A percentile compares a stretch with the other conserved stretches of the same genome.
These are phyloP conservation scores for Diarsia mendica DNA, from an alignment of 2,888 invertebrate genomes.

Conservation along the genomic window DNA sequence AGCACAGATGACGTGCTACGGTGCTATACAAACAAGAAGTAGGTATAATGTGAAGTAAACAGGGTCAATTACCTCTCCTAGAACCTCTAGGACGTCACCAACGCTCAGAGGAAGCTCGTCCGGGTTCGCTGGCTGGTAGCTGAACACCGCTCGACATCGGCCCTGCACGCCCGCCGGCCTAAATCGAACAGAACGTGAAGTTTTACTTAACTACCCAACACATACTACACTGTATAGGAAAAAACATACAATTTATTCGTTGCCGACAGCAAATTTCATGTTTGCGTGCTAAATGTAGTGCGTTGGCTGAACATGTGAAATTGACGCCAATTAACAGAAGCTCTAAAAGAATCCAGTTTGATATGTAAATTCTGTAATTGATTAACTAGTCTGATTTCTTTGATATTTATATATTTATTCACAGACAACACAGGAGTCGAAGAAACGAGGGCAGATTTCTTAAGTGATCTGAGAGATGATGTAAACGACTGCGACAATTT, in stretches of 20 bases:
- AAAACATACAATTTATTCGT: slow-evolving; percentile 34
- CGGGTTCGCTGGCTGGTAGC: slow-evolving; percentile 97
- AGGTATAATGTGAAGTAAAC: slow-evolving; percentile 4
- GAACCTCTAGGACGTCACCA: slow-evolving; percentile 97
- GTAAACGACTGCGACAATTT: slow-evolving; percentile 22
- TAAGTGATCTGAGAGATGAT: slow-evolving; percentile 15
- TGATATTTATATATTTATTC: slow-evolving; percentile 29
- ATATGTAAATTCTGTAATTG: slow-evolving; percentile 55
- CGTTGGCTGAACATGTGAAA: slow-evolving; percentile 49
- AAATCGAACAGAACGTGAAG: slow-evolving; percentile 45
- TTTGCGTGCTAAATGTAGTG: slow-evolving; percentile 47
- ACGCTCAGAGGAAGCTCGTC: slow-evolving; percentile 97
- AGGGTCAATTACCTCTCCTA: slow-evolving; percentile 92
- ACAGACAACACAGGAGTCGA: slow-evolving; percentile 9
- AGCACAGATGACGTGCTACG: background rate
- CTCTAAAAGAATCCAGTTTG: slow-evolving; percentile 46
- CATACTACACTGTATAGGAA: slow-evolving; percentile 22
- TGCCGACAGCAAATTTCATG: slow-evolving; percentile 34
- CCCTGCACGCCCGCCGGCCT: slow-evolving; percentile 87
- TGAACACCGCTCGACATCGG: slow-evolving; percentile 96
- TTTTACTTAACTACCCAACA: slow-evolving; percentile 23
- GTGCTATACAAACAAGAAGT: slow-evolving; percentile 6
- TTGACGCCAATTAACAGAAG: slow-evolving; percentile 51
- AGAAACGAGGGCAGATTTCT: slow-evolving; percentile 45
- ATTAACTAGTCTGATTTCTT: slow-evolving; percentile 40